Conservation (phyloP, 2,888 invertebrate species). For the Lathronympha strigana region DNA sequence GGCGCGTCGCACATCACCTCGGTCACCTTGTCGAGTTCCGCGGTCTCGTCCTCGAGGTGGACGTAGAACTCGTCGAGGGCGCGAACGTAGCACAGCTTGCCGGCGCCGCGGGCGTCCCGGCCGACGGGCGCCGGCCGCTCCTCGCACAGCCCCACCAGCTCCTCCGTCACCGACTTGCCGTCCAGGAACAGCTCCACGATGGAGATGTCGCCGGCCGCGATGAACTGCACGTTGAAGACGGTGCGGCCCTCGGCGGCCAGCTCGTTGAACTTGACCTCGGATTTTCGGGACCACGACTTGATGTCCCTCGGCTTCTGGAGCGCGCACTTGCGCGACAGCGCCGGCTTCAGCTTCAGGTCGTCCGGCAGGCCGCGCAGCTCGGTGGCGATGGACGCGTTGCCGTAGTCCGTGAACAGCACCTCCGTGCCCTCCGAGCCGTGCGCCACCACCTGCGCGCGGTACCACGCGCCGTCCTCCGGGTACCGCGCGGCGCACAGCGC, state of each 20-base stretch:
- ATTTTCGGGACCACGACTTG: constrained; percentile 86
- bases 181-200: constrained; percentile 86
- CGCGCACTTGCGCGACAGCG: constrained; percentile 85
- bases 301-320: constrained; percentile 84
- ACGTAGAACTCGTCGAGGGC: constrained; percentile 90
- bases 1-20: constrained; percentile 81
- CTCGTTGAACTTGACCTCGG: constrained; percentile 87
- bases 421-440: constrained; percentile 83
- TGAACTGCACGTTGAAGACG: constrained; percentile 87
- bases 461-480: constrained; percentile 87
- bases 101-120: constrained; percentile 77
- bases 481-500: constrained; percentile 87
- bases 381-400: constrained; percentile 84
- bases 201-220: constrained; percentile 87
- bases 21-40: constrained; percentile 85
- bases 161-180: constrained; percentile 86
- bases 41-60: constrained; percentile 84
- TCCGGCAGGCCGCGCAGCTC: constrained; percentile 85
- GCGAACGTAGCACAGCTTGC: constrained; percentile 87
- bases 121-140: constrained; percentile 70
- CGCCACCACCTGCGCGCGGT: constrained; percentile 86
- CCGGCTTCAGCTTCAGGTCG: constrained; percentile 83
- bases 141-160: constrained; percentile 82
- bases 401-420: constrained; percentile 88
- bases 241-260: constrained; percentile 88